Percentiles rank a stretch among this genome's conserved stretches.
phyloP scores from a whole-genome alignment of 2,113 vertebrate genomes.

The Recurvirostra avosetta region DNA sequence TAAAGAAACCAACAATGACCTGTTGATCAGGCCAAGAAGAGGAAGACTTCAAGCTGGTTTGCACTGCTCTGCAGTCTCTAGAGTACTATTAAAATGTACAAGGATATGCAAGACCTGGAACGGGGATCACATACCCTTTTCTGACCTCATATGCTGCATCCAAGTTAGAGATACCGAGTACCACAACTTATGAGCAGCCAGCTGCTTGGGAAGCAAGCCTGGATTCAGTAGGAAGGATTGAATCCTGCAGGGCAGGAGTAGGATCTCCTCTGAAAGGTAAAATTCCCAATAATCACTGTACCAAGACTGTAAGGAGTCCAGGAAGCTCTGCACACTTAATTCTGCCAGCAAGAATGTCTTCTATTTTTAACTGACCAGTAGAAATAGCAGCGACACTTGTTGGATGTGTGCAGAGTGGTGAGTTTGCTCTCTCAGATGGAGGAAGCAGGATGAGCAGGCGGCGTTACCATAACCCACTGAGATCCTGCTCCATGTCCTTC shows the following conservation, averaged over 20 bases:
- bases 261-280: not conserved
- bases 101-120: not conserved
- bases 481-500: not conserved
- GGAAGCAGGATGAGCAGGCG: not conserved
- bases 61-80: not conserved
- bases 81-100: not conserved
- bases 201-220: not conserved
- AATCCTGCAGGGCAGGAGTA: not conserved
- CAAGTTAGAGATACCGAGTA: not conserved
- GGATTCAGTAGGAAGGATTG: not conserved
- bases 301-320: not conserved
- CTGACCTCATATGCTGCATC: not conserved
- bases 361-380: not conserved
- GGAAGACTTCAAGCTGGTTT: not conserved
- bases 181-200: not conserved
- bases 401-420: not conserved
- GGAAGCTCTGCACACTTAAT: not conserved
- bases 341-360: not conserved
- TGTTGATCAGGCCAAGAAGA: not conserved
- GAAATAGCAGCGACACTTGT: not conserved
- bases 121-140: not conserved
- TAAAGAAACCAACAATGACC: constrained; percentile 4
- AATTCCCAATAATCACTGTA: not conserved
- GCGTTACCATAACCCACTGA: not conserved
- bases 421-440: not conserved